Evolutionary conservation across 1,140 invertebrate species (phyloP), one percentile per base, ranked within the genome.

Genomic region (Oncopeltus fasciatus): DNA sequence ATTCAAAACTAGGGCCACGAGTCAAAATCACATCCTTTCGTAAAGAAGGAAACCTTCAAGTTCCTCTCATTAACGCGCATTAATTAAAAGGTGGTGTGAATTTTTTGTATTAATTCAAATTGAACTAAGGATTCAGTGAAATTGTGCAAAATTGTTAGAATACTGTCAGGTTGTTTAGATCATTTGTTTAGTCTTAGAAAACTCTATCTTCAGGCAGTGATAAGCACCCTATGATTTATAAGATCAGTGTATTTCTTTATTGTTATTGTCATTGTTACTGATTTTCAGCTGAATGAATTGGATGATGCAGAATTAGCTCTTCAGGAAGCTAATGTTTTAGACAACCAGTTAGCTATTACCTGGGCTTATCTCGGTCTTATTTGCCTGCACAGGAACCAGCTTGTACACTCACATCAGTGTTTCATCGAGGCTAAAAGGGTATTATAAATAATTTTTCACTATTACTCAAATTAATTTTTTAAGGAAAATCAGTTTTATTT

Each of bases 321-420:
- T 24, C 43, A 56, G 0, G 67, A 70, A 64, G 68, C 69, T 11
- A 71, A 70, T 57, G 29, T 63, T 14, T 20, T 71, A 38, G 70
- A 71, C 46, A 66, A 62, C 27, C 67, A 60, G 11, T 63, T 66
- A 63, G 66, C 68, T n/a, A 38, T 64, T 9, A 64, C 66, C 21
- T 71, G 70, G 70, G 68, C 61, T n/a, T 65, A 68, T 57, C 59
- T 71, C 2, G 59, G 67, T 16, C 62, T 70, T 0, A 62, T 68
- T 3, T 68, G 59, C 53, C 57, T 69, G 2, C 21, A 47, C n/a
- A 29, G 49, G 27, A 20, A 28, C 18, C 21, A 53, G 28, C 27
- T 49, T 11, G 57, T 49, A 3, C 29, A 59, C 16, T 63, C 21
- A 18, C 20, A 26, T 9, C 62, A 63, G 18, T 63, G 62, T 28